A percentile compares a stretch with the other conserved stretches of the same genome.
phyloP scores from a whole-genome alignment of 2,888 invertebrate genomes.

The Brachycybe producta region DNA sequence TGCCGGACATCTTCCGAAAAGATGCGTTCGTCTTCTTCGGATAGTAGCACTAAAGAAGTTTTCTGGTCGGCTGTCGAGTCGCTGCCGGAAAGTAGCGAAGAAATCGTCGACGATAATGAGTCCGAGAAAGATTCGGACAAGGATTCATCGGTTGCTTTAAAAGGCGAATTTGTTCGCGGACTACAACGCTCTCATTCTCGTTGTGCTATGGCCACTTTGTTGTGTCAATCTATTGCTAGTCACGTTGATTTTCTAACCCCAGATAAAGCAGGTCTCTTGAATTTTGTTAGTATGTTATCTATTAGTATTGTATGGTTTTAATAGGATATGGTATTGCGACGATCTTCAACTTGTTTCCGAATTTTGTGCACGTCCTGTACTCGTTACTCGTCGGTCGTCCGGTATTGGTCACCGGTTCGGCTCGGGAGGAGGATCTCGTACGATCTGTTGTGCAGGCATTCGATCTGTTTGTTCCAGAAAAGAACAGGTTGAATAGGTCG shows the following conservation, averaged over 20 bases:
- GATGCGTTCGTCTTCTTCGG: no score
- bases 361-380: slow-evolving; percentile 7
- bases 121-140: no score
- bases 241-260: slow-evolving; percentile 4
- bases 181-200: no score
- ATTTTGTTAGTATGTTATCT: not conserved
- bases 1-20: no score
- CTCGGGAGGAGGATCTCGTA: slow-evolving; percentile 7
- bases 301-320: not conserved
- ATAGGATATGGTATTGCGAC: slow-evolving; percentile 13
- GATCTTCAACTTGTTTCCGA: not conserved
- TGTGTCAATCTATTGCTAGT: not conserved
- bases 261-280: slow-evolving; percentile 10
- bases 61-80: slow-evolving; percentile 7
- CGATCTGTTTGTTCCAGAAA: slow-evolving; percentile 10
- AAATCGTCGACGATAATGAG: no score
- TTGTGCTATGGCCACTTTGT: not conserved
- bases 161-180: no score
- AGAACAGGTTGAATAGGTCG: not conserved
- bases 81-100: not conserved
- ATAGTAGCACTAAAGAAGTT: not conserved
- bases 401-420: slow-evolving; percentile 3
- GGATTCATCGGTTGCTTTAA: no score
- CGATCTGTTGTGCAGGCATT: slow-evolving; percentile 13
- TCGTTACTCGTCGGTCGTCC: slow-evolving; percentile 7